phyloP scores from a whole-genome alignment of 2,888 invertebrate species.

The Lordiphosa fenestrarum region DNA sequence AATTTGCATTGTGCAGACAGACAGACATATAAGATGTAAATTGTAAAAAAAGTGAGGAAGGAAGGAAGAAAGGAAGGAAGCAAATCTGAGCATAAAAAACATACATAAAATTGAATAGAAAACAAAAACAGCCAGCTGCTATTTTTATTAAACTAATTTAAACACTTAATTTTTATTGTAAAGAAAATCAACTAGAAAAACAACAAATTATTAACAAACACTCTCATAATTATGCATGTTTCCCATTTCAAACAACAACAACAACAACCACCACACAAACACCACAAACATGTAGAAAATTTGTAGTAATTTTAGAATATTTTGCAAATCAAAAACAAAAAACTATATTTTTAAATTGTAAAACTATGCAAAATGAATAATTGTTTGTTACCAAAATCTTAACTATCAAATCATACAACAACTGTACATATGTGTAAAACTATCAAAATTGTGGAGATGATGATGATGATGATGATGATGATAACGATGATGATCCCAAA shows the following conservation, averaged over 20 bases:
- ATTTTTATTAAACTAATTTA: slow-evolving; percentile 58
- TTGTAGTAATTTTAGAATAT: slow-evolving; percentile 57
- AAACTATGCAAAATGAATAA: slow-evolving; percentile 26
- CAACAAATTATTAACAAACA: slow-evolving; percentile 31
- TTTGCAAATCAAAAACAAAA: slow-evolving; percentile 23
- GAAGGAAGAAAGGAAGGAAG: slow-evolving; percentile 27
- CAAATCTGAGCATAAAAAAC: slow-evolving; percentile 26
- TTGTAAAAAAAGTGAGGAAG: slow-evolving; percentile 51
- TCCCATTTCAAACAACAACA: slow-evolving; percentile 32
- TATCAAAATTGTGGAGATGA: slow-evolving; percentile 10
- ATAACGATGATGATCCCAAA: slow-evolving; percentile 11
- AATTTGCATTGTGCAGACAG: slow-evolving; percentile 77
- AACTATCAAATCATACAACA: slow-evolving; percentile 23
- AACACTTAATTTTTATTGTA: slow-evolving; percentile 43
- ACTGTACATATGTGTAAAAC: slow-evolving; percentile 64
- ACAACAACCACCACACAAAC: slow-evolving; percentile 19
- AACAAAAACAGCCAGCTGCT: slow-evolving; percentile 39
- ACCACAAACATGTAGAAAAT: slow-evolving; percentile 52
- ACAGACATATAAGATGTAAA: slow-evolving; percentile 59
- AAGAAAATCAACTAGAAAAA: slow-evolving; percentile 28
- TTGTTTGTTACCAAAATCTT: slow-evolving; percentile 32
- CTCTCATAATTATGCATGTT: slow-evolving; percentile 49
- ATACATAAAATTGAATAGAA: slow-evolving; percentile 16
- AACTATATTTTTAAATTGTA: slow-evolving; percentile 37
- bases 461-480: slow-evolving; percentile 17